phyloP scores from a whole-genome alignment of 2,113 vertebrate genomes.

The Phalacrocorax aristotelis region DNA sequence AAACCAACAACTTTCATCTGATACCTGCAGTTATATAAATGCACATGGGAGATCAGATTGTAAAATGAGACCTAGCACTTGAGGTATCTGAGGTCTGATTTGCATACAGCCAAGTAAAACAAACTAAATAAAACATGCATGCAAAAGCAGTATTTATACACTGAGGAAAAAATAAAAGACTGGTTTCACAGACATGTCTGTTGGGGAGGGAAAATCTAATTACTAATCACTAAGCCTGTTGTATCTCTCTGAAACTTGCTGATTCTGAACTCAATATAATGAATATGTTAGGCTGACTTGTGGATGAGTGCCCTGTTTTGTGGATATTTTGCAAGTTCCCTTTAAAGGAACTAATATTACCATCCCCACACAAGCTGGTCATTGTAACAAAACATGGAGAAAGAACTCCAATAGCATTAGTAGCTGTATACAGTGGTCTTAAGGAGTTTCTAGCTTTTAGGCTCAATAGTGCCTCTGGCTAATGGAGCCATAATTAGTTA shows the following conservation, averaged over 20 bases:
- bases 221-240: background rate
- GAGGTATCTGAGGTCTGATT: background rate
- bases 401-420: background rate
- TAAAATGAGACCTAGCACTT: conserved; percentile 5
- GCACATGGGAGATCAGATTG: background rate
- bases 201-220: background rate
- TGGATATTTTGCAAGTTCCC: background rate
- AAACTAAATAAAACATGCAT: conserved; percentile 11
- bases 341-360: background rate
- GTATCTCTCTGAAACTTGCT: background rate
- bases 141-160: background rate
- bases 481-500: background rate
- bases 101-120: conserved; percentile 6
- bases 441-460: background rate
- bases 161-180: background rate
- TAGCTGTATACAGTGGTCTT: background rate
- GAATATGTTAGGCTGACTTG: background rate
- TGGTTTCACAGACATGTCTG: background rate
- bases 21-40: background rate
- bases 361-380: background rate
- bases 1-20: background rate
- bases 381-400: background rate
- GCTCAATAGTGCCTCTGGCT: background rate
- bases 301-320: background rate
- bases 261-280: background rate